Conservation (phyloP, 2,797 vertebrate genomes). For the Emys orbicularis region DNA sequence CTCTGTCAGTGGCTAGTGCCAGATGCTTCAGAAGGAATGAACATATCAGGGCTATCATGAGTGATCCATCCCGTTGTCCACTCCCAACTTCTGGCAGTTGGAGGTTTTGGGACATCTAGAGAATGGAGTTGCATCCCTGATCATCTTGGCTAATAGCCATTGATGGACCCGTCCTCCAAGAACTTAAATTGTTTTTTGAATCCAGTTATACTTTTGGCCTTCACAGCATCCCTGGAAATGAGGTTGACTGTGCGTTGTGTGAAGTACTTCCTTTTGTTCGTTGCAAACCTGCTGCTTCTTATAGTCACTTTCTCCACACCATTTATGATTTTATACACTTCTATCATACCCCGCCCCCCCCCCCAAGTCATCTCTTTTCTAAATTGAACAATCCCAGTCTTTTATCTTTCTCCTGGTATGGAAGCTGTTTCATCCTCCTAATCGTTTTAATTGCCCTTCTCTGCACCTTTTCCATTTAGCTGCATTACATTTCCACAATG, state of each 20-base stretch:
- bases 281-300: neutral
- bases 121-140: neutral
- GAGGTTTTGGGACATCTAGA: neutral
- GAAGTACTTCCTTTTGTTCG: neutral
- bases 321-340: neutral
- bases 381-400: neutral
- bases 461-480: neutral
- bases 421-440: neutral
- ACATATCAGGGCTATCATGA: neutral
- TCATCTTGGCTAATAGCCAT: neutral
- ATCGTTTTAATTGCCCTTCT: neutral
- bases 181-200: neutral
- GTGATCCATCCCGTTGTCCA: neutral
- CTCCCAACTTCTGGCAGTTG: neutral
- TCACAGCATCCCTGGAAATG: neutral
- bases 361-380: neutral
- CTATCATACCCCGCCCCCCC: neutral
- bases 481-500: slow-evolving; percentile 1
- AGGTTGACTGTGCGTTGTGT: neutral
- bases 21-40: neutral
- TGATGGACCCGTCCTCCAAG: too few relatives aligned
- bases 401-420: neutral
- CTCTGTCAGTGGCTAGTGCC: neutral
- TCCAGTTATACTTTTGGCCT: neutral
- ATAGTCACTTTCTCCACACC: neutral